Percentiles rank a stretch among this genome's conserved stretches.
Evolutionary conservation across 2,797 vertebrate species (phyloP).

Genomic region (Xiphophorus birchmanni): DNA sequence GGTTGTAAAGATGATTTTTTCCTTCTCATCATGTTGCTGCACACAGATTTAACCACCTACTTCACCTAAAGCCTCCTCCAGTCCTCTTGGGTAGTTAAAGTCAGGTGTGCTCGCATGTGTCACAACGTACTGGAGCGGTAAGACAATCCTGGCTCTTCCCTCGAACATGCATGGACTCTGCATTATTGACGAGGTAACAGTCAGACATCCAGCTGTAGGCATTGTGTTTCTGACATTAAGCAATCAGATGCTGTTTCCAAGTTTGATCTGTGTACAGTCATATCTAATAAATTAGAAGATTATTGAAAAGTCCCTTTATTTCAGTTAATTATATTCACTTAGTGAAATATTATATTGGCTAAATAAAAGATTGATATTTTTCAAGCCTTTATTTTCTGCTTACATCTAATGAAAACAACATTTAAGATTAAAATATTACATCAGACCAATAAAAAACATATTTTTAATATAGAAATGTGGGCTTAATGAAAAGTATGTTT

Average conservation of each 20-base stretch:
- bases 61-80: conserved; percentile 13
- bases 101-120: conserved; percentile 58
- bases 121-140: conserved; percentile 53
- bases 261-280: neutral
- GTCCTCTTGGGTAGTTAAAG: conserved; percentile 42
- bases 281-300: too few relatives aligned
- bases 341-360: too few relatives aligned
- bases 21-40: conserved; percentile 1
- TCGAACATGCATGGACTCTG: conserved; percentile 64
- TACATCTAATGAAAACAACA: too few relatives aligned
- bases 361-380: too few relatives aligned
- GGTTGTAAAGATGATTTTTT: conserved; percentile 16
- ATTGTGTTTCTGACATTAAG: conserved; percentile 58
- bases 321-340: too few relatives aligned
- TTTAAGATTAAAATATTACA: too few relatives aligned
- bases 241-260: conserved; percentile 34
- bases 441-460: too few relatives aligned
- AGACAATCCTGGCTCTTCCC: conserved; percentile 59
- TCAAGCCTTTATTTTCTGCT: too few relatives aligned
- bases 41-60: conserved; percentile 31
- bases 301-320: too few relatives aligned
- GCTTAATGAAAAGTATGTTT: too few relatives aligned
- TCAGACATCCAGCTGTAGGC: conserved; percentile 59
- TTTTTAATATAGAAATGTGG: too few relatives aligned
- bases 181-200: conserved; percentile 71